These are phyloP conservation scores for Buphagus erythrorhynchus DNA, from an alignment of 2,797 vertebrate species.

Conservation along the genomic window DNA sequence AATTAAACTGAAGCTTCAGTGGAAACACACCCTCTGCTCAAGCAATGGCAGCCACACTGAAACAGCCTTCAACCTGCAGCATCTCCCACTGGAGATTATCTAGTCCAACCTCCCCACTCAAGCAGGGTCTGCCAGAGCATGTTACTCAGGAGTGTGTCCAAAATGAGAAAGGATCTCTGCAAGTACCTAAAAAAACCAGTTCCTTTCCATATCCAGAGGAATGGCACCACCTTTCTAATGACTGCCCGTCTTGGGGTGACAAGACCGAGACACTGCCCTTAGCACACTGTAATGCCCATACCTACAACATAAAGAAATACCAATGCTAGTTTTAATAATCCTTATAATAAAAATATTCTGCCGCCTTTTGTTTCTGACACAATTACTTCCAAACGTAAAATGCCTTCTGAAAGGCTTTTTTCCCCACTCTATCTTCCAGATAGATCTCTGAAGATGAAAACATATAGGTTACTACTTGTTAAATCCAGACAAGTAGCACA, in stretches of 20 bases:
- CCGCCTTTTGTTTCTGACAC: background rate
- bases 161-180: background rate
- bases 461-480: background rate
- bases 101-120: background rate
- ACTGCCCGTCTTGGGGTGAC: accelerated
- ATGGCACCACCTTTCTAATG: background rate
- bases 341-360: background rate
- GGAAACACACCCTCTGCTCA: background rate
- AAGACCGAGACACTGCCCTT: accelerated
- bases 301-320: background rate
- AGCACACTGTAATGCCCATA: background rate
- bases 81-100: background rate
- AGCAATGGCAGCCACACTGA: background rate
- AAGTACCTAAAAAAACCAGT: background rate
- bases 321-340: background rate
- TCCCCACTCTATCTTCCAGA: background rate
- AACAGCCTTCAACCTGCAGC: background rate
- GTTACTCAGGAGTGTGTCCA: background rate
- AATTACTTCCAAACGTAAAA: background rate
- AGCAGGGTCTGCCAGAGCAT: background rate
- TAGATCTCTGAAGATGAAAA: background rate
- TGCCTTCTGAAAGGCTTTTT: background rate
- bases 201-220: background rate
- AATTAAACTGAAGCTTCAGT: background rate
- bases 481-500: background rate